Conservation (phyloP, 1,140 invertebrate species). For the Anoplophora glabripennis region DNA sequence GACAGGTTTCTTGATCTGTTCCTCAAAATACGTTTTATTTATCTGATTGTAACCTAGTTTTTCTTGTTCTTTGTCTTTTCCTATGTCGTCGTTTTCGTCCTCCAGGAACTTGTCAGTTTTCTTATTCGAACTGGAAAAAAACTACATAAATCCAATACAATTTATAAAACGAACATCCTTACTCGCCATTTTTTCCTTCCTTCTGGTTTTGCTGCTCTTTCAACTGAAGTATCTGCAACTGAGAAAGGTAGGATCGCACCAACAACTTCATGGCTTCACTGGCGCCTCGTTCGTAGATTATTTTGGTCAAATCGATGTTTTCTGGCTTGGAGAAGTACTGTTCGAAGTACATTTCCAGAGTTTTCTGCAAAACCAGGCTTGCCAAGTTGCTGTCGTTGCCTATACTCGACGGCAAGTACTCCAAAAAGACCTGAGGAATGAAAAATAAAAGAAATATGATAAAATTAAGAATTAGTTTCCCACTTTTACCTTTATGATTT, state of each 20-base stretch:
- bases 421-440: conserved; percentile 55
- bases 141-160: not conserved
- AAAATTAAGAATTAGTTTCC: too few species aligned
- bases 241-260: conserved; percentile 56
- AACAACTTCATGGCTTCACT: conserved; percentile 56
- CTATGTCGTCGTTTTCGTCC: conserved; percentile 29
- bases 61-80: conserved; percentile 35
- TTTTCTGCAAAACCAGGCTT: conserved; percentile 54
- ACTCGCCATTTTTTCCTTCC: conserved; percentile 8
- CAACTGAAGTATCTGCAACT: conserved; percentile 47
- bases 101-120: not conserved
- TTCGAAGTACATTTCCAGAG: conserved; percentile 55
- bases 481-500: conserved; percentile 55
- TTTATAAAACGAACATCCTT: not conserved
- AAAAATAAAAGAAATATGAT: too few species aligned
- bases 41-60: conserved; percentile 32
- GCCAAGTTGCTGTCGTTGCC: conserved; percentile 55
- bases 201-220: conserved; percentile 29
- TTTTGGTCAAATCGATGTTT: conserved; percentile 38
- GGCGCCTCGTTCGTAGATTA: conserved; percentile 50
- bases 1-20: conserved; percentile 32
- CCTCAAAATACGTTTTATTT: conserved; percentile 37
- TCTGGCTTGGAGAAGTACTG: conserved; percentile 49
- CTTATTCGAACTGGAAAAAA: conserved; percentile 5
- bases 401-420: conserved; percentile 58